Evolutionary conservation across 1,140 invertebrate species (phyloP), one percentile per base, ranked within the genome.

Genomic region (Doryteuthis pealeii): DNA sequence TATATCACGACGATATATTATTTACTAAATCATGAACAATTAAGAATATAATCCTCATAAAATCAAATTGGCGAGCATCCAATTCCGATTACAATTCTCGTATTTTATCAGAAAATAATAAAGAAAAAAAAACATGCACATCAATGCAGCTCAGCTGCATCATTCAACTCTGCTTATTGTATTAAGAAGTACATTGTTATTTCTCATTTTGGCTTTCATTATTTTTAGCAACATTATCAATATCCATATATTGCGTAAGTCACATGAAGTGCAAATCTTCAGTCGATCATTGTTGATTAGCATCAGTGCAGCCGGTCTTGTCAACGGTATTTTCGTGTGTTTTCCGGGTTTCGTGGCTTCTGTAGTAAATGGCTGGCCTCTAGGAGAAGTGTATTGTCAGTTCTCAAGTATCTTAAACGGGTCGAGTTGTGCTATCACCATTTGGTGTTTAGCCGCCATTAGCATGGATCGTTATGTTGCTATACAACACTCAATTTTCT

Each of bases 381-480:
- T 75, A 54, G 79, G 79, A 26, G 70, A 54, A 18, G 65, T 80
- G 15, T 77, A 73, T 74, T 80, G 79, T 62, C 79, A 80, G 71
- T 70, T 78, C 31, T 71, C 77, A 15, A 76, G 77, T 3, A 73
- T 80, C 5, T 66, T 74, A 22, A 77, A 80, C 72, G 77, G 77
- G 26, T 43, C 69, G 5, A 78, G 77, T 0, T 77, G 75, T 6
- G 77, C 75, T 14, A 75, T 81, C 22, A 79, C 80, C n/a, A 77
- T 79, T 32, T 79, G 76, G 75, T 77, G 74, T 70, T 69, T 81
- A 8, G 75, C 78, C 1, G 35, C 78, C 14, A 62, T 81, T 31
- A 76, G 78, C 40, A 70, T 79, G 40, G 78, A 81, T 68, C 45
- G 80, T 15, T 81, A 78, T 68, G 49, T 79, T 15, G 80, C 78